Conservation (phyloP, 2,888 invertebrate species). For the Rhogogaster chlorosoma region DNA sequence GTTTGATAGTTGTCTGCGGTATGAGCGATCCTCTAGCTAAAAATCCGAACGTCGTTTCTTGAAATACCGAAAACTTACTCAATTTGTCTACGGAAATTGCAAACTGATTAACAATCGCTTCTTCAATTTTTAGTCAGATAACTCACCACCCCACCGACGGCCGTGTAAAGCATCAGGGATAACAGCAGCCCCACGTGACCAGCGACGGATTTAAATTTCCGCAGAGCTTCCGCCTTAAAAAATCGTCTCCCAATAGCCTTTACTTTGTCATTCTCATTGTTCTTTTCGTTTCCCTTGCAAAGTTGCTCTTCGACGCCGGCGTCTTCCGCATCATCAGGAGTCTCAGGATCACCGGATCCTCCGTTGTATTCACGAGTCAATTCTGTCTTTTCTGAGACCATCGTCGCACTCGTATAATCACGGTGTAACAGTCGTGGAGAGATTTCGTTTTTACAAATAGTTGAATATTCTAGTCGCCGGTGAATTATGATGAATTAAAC, state of each 20-base stretch:
- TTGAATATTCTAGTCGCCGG: not conserved
- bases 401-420: not conserved
- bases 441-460: not conserved
- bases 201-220: constrained; percentile 83
- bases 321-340: constrained; percentile 23
- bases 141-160: constrained; percentile 89
- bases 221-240: constrained; percentile 53
- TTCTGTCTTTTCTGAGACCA: constrained; percentile 43
- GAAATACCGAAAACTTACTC: not conserved
- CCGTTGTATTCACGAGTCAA: constrained; percentile 54
- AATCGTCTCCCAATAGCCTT: constrained; percentile 24
- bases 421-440: not conserved
- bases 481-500: not conserved
- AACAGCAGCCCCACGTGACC: constrained; percentile 88
- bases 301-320: not conserved
- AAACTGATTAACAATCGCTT: not conserved
- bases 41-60: not conserved
- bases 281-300: not conserved
- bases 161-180: constrained; percentile 88
- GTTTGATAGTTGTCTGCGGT: not conserved
- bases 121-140: not conserved
- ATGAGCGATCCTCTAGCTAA: not conserved
- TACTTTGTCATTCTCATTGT: not conserved
- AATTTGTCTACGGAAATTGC: not conserved
- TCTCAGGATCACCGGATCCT: constrained; percentile 45